Evolutionary conservation across 2,113 vertebrate genomes (phyloP).

Genomic region (Antigone vipio): DNA sequence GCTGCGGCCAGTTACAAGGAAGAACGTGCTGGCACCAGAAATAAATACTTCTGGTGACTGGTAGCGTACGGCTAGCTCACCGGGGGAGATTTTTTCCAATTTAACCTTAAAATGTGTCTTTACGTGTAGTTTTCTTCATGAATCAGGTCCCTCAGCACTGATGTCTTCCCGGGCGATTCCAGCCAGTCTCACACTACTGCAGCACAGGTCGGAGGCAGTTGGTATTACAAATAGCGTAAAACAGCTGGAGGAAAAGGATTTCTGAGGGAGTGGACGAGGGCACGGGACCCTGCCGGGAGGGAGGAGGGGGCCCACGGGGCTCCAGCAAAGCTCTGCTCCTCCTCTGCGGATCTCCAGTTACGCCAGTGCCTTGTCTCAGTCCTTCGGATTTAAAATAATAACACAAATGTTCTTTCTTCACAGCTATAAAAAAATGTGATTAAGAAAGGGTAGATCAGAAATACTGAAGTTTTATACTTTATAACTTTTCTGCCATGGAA

Average conservation of each 20-base stretch:
- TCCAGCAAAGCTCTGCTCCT: neutral
- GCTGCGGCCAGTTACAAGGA: neutral
- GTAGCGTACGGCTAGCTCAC: neutral
- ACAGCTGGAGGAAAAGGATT: neutral
- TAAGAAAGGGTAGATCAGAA: neutral
- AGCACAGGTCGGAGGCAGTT: neutral
- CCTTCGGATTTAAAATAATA: neutral
- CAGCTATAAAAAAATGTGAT: neutral
- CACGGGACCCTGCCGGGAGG: neutral
- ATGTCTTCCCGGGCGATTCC: neutral
- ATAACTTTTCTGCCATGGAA: neutral
- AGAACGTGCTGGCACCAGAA: neutral
- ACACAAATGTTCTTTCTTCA: neutral
- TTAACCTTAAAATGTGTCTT: neutral
- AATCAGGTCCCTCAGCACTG: neutral
- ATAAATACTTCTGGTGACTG: neutral
- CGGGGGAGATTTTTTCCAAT: too few species aligned
- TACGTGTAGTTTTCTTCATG: too few species aligned
- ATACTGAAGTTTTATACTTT: neutral
- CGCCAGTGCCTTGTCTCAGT: neutral
- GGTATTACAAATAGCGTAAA: neutral
- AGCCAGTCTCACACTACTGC: fast-evolving
- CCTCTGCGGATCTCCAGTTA: neutral
- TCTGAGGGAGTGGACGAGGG: neutral
- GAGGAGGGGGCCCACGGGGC: fast-evolving